Base-by-base conservation (phyloP, 2,113 vertebrate genomes). In the Rhinichthys klamathensis region DNA sequence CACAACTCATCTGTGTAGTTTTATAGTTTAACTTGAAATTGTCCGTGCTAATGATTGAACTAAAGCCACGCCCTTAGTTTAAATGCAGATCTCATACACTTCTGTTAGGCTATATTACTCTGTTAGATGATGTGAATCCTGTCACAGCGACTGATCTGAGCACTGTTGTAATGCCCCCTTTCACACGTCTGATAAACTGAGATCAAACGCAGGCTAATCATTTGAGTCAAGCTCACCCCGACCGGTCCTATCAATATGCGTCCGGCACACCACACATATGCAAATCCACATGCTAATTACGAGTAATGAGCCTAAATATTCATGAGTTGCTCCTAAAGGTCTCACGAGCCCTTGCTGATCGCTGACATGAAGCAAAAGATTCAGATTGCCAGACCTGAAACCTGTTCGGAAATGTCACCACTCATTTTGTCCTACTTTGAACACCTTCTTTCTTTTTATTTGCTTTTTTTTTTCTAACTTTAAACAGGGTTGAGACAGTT, bases 251-350 rank as follows among this genome's bases (percentile, higher is more conserved):
- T 95, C 92, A 93, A 92, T 88, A 94, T 94, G 90, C 89, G 83
- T 87, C 86, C 90, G 88, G 90, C 84, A 85, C 86, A 87, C 89
- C 91, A 87, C 89, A 88, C 88, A 87, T 92, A 93, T 95, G 92
- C 92, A 93, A 93, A 95, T 90, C 90, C 92, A 91, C 90, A 90
- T 92, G 93, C 89, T 94, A 94, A 94, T 93, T 91, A 94, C 90
- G 90, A 87, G 87, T 93, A 92, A 94, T 91, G 88, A 92, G 91
- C 85, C 79, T 92, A 89, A 92, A 95, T 95, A 95, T 95, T 93
- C 92, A 95, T 93, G 92, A 95, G 91, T 54, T 3, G 85, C 35
- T 79, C 87, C 89, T 92, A 91, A 88, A 89, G 77, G 82, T 89
- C 88, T 81, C 87, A 87, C 87, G 90, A 91, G 41, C 87, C 92